Base-by-base conservation (phyloP, 2,888 invertebrate species). In the Athrips mouffetella region DNA sequence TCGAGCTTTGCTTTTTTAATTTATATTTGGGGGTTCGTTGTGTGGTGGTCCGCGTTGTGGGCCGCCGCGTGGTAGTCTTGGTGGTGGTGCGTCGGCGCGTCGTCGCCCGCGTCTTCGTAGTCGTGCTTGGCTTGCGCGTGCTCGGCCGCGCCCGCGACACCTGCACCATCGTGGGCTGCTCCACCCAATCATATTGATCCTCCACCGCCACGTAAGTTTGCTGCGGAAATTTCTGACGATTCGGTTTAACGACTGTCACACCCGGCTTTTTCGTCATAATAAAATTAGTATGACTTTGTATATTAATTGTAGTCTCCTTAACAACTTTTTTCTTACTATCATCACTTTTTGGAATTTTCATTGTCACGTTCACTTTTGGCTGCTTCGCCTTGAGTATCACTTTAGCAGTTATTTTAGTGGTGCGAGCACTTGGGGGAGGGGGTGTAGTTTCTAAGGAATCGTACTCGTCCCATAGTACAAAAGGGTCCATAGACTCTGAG, bases 231-330 rank as follows among this genome's bases (percentile, higher is more conserved):
- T 63, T 62, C 15, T 67, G 67, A 18, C 54, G 30, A 51, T 63
- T 57, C 3, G 60, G 57, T 33, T 67, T 69, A 15, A 45, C 51
- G 10, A 49, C 52, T 10, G 63, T 49, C 48, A 60, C 51, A 5
- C 71, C 70, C 37, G 76, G 70, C 51, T 79, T 59, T 42, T 65
- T 80, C 8, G 86, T 85, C 60, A 77, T 82, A 58, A 85, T 68
- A 70, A 85, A 76, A 60, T 85, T 86, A n/a, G 84, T 83, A 70
- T 85, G 79, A 66, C 81, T 87, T 53, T 81, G 71, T 65, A 87
- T 86, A 58, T 85, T 86, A 57, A 87, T 86, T 52, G 81, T 80
- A 18, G 87, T 87, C 45, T 80, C 77, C 55, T 86, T 85, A 46
- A 82, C 62, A 51, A 82, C 55, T 58, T 78, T 76, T 58, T 82